Conservation (phyloP, 2,113 vertebrate species). For the Pterocles orientalis region DNA sequence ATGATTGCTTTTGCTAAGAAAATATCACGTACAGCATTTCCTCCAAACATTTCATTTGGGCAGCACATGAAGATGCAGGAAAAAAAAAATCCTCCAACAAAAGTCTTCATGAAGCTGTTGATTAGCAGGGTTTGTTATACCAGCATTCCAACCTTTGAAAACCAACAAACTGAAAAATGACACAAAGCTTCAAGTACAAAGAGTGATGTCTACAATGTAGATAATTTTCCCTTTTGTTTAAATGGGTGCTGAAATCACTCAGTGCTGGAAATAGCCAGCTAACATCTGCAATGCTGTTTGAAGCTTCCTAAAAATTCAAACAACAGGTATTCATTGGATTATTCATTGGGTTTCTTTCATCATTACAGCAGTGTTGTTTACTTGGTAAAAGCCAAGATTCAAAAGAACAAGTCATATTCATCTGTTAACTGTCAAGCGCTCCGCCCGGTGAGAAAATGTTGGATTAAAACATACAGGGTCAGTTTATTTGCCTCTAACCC, state of each 20-base stretch:
- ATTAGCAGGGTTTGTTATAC: neutral
- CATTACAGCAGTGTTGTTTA: neutral
- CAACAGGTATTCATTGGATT: neutral
- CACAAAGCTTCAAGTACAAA: neutral
- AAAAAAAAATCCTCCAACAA: neutral
- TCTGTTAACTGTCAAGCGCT: neutral
- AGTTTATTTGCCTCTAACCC: neutral
- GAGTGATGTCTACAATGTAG: accelerated
- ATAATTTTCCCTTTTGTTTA: neutral
- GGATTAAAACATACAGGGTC: neutral
- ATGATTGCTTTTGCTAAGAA: neutral
- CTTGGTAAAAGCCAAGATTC: neutral
- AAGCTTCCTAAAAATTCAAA: neutral
- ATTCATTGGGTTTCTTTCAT: neutral
- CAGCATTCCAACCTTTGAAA: neutral
- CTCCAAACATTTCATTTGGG: neutral
- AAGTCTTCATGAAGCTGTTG: neutral
- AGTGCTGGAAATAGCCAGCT: neutral
- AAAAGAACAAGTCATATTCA: neutral
- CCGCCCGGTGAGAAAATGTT: neutral
- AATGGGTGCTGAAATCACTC: neutral
- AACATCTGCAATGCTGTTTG: neutral
- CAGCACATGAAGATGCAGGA: neutral
- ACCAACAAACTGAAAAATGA: neutral
- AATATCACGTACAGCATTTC: neutral